These are phyloP conservation scores for Archegozetes longisetosus DNA, from an alignment of 1,140 invertebrate genomes.

Conservation along the genomic window DNA sequence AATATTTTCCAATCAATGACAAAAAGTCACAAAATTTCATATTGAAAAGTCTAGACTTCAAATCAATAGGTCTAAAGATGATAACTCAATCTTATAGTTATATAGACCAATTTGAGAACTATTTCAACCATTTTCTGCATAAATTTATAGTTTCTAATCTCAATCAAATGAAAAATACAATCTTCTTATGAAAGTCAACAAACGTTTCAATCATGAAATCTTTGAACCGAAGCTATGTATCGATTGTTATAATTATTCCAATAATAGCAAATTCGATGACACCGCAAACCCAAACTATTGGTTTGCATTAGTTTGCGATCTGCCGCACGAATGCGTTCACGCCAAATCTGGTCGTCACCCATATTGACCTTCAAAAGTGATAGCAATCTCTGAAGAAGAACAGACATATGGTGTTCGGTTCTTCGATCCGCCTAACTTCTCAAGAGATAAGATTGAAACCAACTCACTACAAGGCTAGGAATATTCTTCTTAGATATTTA, in stretches of 20 bases:
- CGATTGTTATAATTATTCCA: constrained; percentile 54
- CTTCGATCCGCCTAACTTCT: constrained; percentile 43
- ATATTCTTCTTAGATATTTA: too few relatives aligned
- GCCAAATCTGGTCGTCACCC: constrained; percentile 65
- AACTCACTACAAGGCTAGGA: not conserved
- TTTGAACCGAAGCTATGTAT: constrained; percentile 31
- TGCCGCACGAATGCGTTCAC: constrained; percentile 62
- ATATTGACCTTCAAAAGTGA: constrained; percentile 72
- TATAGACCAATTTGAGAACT: not conserved
- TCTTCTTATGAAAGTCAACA: not conserved
- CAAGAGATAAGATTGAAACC: not conserved
- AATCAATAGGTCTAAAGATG: not conserved
- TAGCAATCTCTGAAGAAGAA: constrained; percentile 21
- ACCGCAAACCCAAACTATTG: constrained; percentile 32
- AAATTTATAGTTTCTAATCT: not conserved
- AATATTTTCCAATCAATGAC: not conserved
- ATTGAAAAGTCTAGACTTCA: not conserved
- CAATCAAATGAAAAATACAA: not conserved
- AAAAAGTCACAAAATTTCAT: not conserved
- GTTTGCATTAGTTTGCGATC: constrained; percentile 63
- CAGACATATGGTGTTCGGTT: constrained; percentile 54
- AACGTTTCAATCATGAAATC: not conserved
- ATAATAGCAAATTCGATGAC: constrained; percentile 40
- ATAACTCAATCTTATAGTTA: not conserved
- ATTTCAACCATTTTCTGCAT: not conserved